Base-by-base conservation (phyloP, 1,140 invertebrate genomes). In the Heliconius hewitsoni region DNA sequence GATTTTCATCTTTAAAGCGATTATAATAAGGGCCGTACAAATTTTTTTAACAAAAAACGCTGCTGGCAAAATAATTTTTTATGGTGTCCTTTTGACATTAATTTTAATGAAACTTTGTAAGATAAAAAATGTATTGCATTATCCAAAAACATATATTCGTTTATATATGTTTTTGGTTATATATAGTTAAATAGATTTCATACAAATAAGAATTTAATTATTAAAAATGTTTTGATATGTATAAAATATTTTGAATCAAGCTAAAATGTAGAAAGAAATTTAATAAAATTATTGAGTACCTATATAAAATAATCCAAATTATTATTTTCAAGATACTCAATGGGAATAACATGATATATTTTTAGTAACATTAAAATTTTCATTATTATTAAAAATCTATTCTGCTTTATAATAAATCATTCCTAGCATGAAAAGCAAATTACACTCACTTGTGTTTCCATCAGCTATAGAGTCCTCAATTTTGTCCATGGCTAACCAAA, bases 71-170 rank as follows among this genome's bases (percentile, higher is more conserved):
- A 80, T 79, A 81, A 76, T 55, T 37, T 82, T 84, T 76, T 84
- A 89, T 86, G 85, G 81, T 87, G 89, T 87, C 81, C 87, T 86
- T 92, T 90, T 92, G 90, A 93, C 89, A 92, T 92, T 91, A 89
- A 90, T 93, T 92, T 93, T 84, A 82, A 84, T 80, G 76, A 73
- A 82, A 80, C 72, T 77, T 83, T 42, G 34, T 66, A 11, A 2
- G 9, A 66, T 11, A 13, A 11, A 60, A 13, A 11, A 60, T 16
- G 42, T 46, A 46, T 46, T 4, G 0, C 13, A 57, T 23, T 57
- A n/a, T 11, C n/a, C 55, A 23, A 60, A 27, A 60, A 60, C 55
- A 23, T 3, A 23, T 3, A n/a, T 23, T 60, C 2, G 8, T 60
- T 60, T 0, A 23, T 23, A 23, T 23, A 23, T 23, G 23, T 23